These are phyloP conservation scores for Anastrepha ludens DNA, from an alignment of 1,140 invertebrate species.

Conservation along the genomic window DNA sequence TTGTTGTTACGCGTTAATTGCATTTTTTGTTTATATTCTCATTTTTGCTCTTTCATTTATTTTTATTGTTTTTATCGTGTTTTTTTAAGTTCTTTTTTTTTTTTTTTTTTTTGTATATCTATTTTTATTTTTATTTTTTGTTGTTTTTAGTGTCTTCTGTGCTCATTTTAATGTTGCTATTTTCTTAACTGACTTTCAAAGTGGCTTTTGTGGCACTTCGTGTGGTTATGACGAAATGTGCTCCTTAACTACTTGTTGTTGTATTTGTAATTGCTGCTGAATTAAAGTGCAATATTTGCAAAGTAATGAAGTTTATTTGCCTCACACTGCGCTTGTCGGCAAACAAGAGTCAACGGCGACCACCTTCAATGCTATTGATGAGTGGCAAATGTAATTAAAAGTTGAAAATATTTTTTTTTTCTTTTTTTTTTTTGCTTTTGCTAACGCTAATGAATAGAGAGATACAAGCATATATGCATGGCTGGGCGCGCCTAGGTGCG, in stretches of 20 bases:
- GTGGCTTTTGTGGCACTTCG: no score
- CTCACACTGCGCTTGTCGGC: neutral
- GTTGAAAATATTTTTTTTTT: neutral
- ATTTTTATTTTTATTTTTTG: neutral
- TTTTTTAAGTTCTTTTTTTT: neutral
- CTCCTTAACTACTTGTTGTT: neutral
- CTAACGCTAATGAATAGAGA: neutral
- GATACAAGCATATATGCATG: neutral
- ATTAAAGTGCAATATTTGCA: conserved; percentile 10
- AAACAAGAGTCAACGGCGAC: neutral
- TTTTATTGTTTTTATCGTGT: neutral
- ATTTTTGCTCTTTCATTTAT: neutral
- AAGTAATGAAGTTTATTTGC: conserved; percentile 11
- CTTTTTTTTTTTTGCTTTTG: neutral
- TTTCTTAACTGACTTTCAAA: no score
- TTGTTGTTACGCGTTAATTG: conserved; percentile 20
- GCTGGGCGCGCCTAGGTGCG: neutral
- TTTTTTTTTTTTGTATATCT: neutral
- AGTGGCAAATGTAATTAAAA: conserved; percentile 28
- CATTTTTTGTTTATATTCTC: conserved; percentile 13
- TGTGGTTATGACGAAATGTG: neutral
- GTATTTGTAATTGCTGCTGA: neutral
- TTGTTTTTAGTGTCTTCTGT: neutral
- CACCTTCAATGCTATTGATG: neutral
- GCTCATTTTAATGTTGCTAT: neutral